Evolutionary conservation across 1,140 invertebrate genomes (phyloP), one percentile per base, ranked within the genome.

Genomic region (Brachionus calyciflorus): DNA sequence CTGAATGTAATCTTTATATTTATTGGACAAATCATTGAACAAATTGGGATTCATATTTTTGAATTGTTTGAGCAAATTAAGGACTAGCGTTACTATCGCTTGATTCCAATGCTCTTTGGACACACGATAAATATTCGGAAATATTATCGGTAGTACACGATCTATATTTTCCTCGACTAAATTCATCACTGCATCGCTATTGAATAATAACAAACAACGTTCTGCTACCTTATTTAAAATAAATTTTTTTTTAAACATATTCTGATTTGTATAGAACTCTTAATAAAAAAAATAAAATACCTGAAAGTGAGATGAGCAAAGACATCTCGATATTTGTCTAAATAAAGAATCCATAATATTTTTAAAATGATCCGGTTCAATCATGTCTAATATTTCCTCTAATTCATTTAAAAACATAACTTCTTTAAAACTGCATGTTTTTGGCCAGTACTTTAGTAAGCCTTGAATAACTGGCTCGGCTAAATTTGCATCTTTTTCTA

Each of bases 101-200:
- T 98, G 98, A 87, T 99, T 99, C 96, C 96, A 99, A 85, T 99
- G 96, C 81, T 92, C 93, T 86, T 98, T 96, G 19, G 93, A 96
- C 86, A 95, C 96, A 81, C 91, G 91, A 85, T 98, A 98, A 77
- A 99, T 87, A 78, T 94, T 91, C 55, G 96, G 94, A 87, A 96
- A 96, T 93, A 93, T 89, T 77, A 98, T 92, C 37, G 85, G 85
- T 63, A 86, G 79, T 76, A 86, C 80, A 30, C 81, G 79, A 30
- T 80, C 78, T 26, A 81, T 83, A 79, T 86, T 87, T 78, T 87
- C 87, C 79, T 85, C 85, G 76, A 88, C 87, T 78, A 88, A 81
- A 79, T 84, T 87, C 77, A 88, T 79, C 79, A 88, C 86, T 80
- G 87, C 87, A 78, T 88, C 87, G 80, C 88, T 88, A 81, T 87